A percentile compares a stretch with the other conserved stretches of the same genome.
Conservation (phyloP, 2,797 vertebrate genomes). For the Tapirus indicus region DNA sequence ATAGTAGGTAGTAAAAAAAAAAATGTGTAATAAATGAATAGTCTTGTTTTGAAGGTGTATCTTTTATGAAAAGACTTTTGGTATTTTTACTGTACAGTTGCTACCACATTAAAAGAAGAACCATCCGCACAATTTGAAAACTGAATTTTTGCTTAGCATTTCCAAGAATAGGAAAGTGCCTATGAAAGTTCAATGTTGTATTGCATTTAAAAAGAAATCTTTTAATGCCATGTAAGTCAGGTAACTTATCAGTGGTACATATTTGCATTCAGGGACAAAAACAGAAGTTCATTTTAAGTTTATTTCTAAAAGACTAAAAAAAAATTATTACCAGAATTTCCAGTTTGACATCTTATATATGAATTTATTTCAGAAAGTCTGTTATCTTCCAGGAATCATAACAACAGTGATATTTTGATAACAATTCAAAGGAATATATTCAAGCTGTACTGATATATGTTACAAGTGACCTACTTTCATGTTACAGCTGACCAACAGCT, state of each 20-base stretch:
- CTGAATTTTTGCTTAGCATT: constrained; percentile 30
- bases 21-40: background rate
- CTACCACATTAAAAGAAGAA: constrained; percentile 31
- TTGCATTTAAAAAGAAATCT: background rate
- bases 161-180: background rate
- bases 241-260: background rate
- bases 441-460: background rate
- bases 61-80: background rate
- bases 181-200: background rate
- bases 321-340: constrained; percentile 5
- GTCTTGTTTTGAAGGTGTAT: background rate
- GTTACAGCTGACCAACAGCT: too few species aligned
- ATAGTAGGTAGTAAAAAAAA: background rate
- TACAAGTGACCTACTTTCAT: constrained; percentile 1
- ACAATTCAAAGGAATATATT: constrained; percentile 57
- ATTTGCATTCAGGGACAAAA: background rate
- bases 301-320: constrained; percentile 45
- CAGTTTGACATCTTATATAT: constrained; percentile 34
- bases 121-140: background rate
- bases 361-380: constrained; percentile 54
- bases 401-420: constrained; percentile 30
- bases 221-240: constrained; percentile 20
- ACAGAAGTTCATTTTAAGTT: background rate
- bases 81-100: background rate
- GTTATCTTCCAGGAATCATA: background rate